These are phyloP conservation scores for Knipowitschia caucasica DNA, from an alignment of 2,797 vertebrate species.

Conservation along the genomic window DNA sequence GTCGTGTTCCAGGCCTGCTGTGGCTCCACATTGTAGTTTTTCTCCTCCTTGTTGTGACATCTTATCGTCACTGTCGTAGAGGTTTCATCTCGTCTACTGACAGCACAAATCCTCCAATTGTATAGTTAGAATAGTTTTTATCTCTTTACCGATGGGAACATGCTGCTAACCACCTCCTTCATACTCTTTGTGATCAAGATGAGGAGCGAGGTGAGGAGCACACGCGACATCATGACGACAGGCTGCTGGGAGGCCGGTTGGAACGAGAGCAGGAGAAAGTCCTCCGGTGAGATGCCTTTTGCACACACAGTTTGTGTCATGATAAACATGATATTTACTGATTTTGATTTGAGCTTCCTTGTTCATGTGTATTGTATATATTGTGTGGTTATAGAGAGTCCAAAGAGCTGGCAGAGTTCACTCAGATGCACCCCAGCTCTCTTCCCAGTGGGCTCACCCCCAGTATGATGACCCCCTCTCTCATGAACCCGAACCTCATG, in stretches of 20 bases:
- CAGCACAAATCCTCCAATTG: not conserved
- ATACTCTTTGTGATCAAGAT: conserved; percentile 45
- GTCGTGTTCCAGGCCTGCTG: conserved; percentile 16
- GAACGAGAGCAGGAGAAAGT: conserved; percentile 94
- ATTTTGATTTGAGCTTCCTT: too few relatives aligned
- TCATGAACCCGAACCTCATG: conserved; percentile 80
- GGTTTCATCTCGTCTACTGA: not conserved
- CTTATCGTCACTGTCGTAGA: conserved; percentile 32
- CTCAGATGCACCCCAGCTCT: conserved; percentile 84
- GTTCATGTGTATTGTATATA: not conserved
- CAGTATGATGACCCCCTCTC: conserved; percentile 68
- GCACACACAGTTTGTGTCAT: not conserved
- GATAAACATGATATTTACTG: too few relatives aligned
- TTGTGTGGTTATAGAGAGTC: conserved; percentile 78
- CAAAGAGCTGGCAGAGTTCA: conserved; percentile 90
- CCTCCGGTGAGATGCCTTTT: conserved; percentile 80
- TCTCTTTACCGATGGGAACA: too few relatives aligned
- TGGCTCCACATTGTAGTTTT: conserved; percentile 36
- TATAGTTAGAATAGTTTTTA: too few relatives aligned
- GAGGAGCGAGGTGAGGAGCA: conserved; percentile 87
- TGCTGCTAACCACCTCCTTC: not conserved
- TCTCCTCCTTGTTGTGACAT: conserved; percentile 37
- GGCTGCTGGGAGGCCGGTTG: conserved; percentile 83
- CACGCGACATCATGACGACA: conserved; percentile 82
- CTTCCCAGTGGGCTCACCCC: conserved; percentile 85